Evolutionary conservation across 2,113 vertebrate species (phyloP).

Genomic region (Pedionomus torquatus): DNA sequence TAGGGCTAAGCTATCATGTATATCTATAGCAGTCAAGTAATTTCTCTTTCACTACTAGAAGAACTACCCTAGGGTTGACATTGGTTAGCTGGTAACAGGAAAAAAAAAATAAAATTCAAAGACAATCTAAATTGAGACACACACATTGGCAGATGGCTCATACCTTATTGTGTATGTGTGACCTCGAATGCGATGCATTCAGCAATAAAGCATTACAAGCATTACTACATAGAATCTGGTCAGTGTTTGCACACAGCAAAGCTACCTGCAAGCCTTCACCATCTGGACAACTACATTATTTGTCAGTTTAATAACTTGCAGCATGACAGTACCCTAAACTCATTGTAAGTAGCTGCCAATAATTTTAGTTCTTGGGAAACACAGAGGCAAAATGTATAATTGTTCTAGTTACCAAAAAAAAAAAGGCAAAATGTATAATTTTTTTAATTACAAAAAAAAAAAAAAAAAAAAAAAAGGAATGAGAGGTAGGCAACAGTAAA

Average conservation of each 20-base stretch:
- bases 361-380: background rate
- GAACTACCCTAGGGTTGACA: background rate
- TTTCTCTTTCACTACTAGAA: background rate
- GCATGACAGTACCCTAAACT: background rate
- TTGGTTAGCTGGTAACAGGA: background rate
- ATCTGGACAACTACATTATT: background rate
- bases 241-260: background rate
- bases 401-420: too few species aligned
- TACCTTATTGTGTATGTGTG: background rate
- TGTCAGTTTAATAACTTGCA: background rate
- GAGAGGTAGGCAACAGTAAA: background rate
- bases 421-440: too few species aligned
- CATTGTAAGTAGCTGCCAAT: background rate
- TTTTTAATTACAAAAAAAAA: too few species aligned
- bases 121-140: background rate
- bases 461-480: too few species aligned
- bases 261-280: background rate
- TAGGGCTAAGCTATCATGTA: accelerated
- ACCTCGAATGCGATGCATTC: background rate
- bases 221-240: accelerated
- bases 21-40: background rate
- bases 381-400: background rate
- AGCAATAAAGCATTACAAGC: background rate
- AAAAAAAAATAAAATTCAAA: background rate
- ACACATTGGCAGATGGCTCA: accelerated